Evolutionary conservation across 2,888 invertebrate genomes (phyloP).

Genomic region (Xylota sylvarum): DNA sequence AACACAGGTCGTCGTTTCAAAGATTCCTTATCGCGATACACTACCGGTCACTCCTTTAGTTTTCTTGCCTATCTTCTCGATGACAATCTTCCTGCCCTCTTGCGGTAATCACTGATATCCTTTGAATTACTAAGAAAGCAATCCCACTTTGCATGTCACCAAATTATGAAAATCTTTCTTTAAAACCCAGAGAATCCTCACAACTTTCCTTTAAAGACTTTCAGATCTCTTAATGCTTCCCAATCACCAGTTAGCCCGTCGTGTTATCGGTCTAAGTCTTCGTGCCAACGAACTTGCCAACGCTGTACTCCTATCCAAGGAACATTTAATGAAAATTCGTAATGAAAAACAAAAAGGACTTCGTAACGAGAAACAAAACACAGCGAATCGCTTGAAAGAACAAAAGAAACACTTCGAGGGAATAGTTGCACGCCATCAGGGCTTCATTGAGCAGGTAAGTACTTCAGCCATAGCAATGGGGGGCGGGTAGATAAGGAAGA

Average conservation of each 20-base stretch:
- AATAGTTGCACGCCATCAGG: conserved; percentile 91
- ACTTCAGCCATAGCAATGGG: not conserved
- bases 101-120: too few species aligned
- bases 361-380: conserved; percentile 84
- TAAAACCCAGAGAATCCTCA: too few species aligned
- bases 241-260: conserved; percentile 84
- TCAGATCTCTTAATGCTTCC: conserved; percentile 84
- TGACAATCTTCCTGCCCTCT: too few species aligned
- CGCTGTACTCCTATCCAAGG: conserved; percentile 84
- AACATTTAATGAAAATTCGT: conserved; percentile 83
- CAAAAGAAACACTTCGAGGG: conserved; percentile 91
- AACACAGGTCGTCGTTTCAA: too few species aligned
- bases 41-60: too few species aligned
- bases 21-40: too few species aligned
- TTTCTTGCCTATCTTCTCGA: too few species aligned
- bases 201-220: conserved; percentile 79
- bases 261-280: conserved; percentile 83
- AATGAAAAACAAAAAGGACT: conserved; percentile 84
- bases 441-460: conserved; percentile 91
- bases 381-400: conserved; percentile 85
- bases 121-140: too few species aligned
- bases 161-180: too few species aligned
- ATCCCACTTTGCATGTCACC: too few species aligned
- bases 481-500: not conserved
- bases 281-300: conserved; percentile 85